Evolutionary conservation across 64 coral and sea anemone species (phyloP), one percentile per base, ranked within the genome.

Genomic region (Actinia equina): DNA sequence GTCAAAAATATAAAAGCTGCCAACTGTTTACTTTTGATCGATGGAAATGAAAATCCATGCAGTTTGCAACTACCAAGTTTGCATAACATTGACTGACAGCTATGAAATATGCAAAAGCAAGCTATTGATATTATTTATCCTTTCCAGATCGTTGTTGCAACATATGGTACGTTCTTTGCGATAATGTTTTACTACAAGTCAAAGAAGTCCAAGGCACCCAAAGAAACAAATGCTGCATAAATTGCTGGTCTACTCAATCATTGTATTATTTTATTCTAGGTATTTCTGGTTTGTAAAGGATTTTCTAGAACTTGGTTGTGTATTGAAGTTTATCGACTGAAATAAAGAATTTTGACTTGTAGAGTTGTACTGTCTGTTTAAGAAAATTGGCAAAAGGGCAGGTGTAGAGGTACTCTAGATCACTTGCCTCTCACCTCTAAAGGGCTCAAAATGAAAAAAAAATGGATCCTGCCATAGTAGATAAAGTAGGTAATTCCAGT

Each of bases 61-160:
- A 4, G 7, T 8, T 49, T 8, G 46, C 46, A 49, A 4, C 0
- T 49, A 49, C 46, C 0, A 2, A 37, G 30, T 4, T 49, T 2
- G 7, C 46, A 49, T 49, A 49, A 49, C 46, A 49, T 49, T 49
- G 7, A 49, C 4, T 6, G 7, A 49, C 46, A 6, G 46, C 46
- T 49, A 49, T 49, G 7, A 49, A 8, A 49, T 0, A 1, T 49
- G 46, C 46, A 65, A 25, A 7, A 65, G n/a, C 6, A n/a, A n/a
- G 62, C n/a, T 65, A 4, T 8, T 65, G n/a, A 41, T 74, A 2
- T 41, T 41, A 0, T 26, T 12, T 41, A 13, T 74, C 53, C 23
- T 85, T 11, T 5, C 11, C 15, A 85, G 83, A 85, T 85, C 62
- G 83, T 85, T 11, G 23, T 85, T 57, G 56, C 4, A 20, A 85